Base-by-base conservation (phyloP, 92 coral and sea anemone species). In the Epizoanthus ramosus region DNA sequence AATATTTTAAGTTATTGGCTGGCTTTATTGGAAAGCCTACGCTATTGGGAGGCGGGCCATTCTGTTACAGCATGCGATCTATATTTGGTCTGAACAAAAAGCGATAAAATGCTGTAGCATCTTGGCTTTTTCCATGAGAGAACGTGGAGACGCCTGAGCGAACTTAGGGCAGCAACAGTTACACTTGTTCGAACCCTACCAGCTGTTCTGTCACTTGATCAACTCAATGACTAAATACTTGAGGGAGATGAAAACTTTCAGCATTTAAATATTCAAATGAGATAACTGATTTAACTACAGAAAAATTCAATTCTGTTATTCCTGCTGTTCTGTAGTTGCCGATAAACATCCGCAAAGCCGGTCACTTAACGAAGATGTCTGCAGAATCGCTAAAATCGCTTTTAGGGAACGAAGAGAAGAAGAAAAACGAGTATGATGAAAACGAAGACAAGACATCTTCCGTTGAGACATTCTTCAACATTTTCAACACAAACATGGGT, bases 401-500 rank as follows among this genome's bases (percentile, higher is more conserved):
- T 28, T 77, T 85, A 17, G 86, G 85, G 33, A 63, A 75, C 69
- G 24, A 43, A 17, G 87, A 68, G 25, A 45, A 74, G 50, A 80
- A 22, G 33, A 74, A 81, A 5, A 83, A 59, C 31, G 88, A 75
- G n/a, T 60, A 57, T 19, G 88, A 87, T 41, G 75, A 67, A 59
- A 77, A 66, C 8, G 89, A 79, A 6, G 76, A 53, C 71, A 92
- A 92, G 74, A 92, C 93, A 0, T 87, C 95, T 57, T 93, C 98
- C 28, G 84, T 89, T 47, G 91, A 92, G 74, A 87, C 95, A 41
- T 93, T 93, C 66, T 93, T 93, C 91, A 93, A 89, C 66, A 93
- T 93, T 60, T 93, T 93, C 57, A 93, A 93, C 56, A 92, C 98
- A 50, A 93, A 93, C 73, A 93, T 93, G 98, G 98, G 98, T 13